These are phyloP conservation scores for Lochmaea crataegi DNA, from an alignment of 2,888 invertebrate genomes.

Conservation along the genomic window DNA sequence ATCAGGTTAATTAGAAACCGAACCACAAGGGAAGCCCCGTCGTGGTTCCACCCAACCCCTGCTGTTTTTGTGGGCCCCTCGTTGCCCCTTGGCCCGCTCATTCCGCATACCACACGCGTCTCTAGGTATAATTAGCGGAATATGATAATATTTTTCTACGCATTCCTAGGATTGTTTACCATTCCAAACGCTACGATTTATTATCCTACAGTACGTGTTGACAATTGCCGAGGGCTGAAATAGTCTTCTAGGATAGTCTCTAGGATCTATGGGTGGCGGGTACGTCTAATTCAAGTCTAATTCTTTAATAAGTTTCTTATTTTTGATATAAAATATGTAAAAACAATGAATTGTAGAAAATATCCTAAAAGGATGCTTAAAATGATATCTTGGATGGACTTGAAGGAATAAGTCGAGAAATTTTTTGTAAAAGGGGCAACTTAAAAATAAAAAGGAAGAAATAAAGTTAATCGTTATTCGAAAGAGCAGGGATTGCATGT, in stretches of 20 bases:
- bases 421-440: background rate
- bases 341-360: no score
- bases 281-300: background rate
- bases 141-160: slow-evolving; percentile 51
- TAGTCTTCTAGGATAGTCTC: background rate
- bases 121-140: slow-evolving; percentile 51
- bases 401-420: background rate
- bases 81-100: slow-evolving; percentile 36
- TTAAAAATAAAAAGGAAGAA: slow-evolving; percentile 11
- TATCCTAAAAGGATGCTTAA: background rate
- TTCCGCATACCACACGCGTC: slow-evolving; percentile 52
- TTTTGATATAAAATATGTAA: background rate
- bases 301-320: no score
- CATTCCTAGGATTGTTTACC: slow-evolving; percentile 47
- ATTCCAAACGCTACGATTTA: slow-evolving; percentile 11
- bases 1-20: slow-evolving; percentile 63
- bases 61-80: slow-evolving; percentile 51
- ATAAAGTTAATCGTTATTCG: slow-evolving; percentile 26
- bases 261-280: background rate
- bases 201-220: background rate
- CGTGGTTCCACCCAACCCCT: slow-evolving; percentile 57
- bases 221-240: background rate
- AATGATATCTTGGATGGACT: background rate
- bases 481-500: slow-evolving; percentile 39
- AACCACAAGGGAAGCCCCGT: slow-evolving; percentile 53